These are phyloP conservation scores for Peromyscus polionotus DNA, from an alignment of 2,113 vertebrate genomes.

Conservation along the genomic window DNA sequence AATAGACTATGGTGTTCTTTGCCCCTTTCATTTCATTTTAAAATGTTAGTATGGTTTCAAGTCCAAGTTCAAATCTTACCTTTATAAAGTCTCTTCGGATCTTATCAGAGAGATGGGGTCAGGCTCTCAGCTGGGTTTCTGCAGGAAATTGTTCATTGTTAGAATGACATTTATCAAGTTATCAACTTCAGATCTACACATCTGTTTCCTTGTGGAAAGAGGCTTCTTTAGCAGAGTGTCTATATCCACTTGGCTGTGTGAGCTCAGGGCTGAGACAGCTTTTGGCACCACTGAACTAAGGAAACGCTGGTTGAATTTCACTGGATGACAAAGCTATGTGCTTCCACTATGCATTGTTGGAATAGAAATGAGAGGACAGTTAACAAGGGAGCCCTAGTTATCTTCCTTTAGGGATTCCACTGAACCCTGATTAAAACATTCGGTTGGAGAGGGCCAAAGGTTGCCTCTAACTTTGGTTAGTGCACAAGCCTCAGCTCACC, in stretches of 20 bases:
- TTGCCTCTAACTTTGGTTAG: not conserved
- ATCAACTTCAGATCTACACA: not conserved
- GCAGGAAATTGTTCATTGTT: not conserved
- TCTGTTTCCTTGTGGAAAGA: conserved; percentile 39
- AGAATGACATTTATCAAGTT: not conserved
- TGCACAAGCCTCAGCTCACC: not conserved
- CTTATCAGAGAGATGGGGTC: not conserved
- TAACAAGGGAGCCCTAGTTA: not conserved
- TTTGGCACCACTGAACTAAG: not conserved
- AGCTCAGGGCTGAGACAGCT: not conserved
- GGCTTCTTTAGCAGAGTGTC: not conserved
- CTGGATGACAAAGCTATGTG: not conserved
- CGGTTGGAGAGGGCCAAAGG: not conserved
- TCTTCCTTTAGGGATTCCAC: not conserved
- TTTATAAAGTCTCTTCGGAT: not conserved
- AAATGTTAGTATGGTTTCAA: not conserved
- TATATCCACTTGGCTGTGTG: not conserved
- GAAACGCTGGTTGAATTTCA: not conserved
- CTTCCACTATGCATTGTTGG: not conserved
- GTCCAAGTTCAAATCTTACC: not conserved
- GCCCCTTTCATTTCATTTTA: not conserved
- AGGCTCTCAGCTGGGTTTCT: not conserved
- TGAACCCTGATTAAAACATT: not conserved
- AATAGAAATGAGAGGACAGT: conserved; percentile 5
- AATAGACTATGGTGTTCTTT: not conserved